Conservation (phyloP, 2,888 invertebrate genomes). For the Caenorhabditis doughertyi region DNA sequence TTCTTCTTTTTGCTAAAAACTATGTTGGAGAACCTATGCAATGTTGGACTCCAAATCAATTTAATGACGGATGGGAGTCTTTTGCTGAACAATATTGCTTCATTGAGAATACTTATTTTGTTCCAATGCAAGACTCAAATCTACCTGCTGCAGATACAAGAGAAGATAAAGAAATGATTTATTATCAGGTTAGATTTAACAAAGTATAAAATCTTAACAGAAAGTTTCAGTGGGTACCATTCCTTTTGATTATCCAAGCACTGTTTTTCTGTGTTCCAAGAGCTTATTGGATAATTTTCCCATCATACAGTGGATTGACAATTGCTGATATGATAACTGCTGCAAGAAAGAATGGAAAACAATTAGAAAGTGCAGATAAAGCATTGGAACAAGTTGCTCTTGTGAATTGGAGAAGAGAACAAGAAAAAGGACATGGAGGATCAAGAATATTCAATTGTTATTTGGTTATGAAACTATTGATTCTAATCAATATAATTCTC, state of each 20-base stretch:
- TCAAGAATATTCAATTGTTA: slow-evolving; percentile 70
- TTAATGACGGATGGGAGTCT: slow-evolving; percentile 83
- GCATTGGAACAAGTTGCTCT: slow-evolving; percentile 54
- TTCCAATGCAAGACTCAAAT: slow-evolving; percentile 72
- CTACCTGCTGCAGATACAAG: slow-evolving; percentile 67
- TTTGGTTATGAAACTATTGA: slow-evolving; percentile 70
- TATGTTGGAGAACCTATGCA: slow-evolving; percentile 85
- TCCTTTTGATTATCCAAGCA: slow-evolving; percentile 79
- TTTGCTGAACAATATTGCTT: slow-evolving; percentile 85
- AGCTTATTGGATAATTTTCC: slow-evolving; percentile 72
- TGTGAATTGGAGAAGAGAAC: slow-evolving; percentile 39
- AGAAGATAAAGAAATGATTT: slow-evolving; percentile 74
- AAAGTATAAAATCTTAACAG: background rate
- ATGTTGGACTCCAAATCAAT: slow-evolving; percentile 83
- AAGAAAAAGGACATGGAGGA: slow-evolving; percentile 26
- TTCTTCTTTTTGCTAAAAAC: slow-evolving; percentile 84
- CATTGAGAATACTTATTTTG: slow-evolving; percentile 84
- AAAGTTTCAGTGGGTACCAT: slow-evolving; percentile 82
- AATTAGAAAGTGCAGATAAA: slow-evolving; percentile 49
- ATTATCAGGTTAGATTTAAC: slow-evolving; percentile 65
- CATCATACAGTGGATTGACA: slow-evolving; percentile 69
- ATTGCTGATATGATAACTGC: slow-evolving; percentile 62
- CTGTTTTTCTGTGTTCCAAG: slow-evolving; percentile 75
- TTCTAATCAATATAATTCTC: slow-evolving; percentile 66
- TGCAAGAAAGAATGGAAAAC: slow-evolving; percentile 42